A percentile compares a stretch with the other conserved stretches of the same genome.
Evolutionary conservation across 2,888 invertebrate genomes (phyloP).

Genomic region (Eulithis prunata): DNA sequence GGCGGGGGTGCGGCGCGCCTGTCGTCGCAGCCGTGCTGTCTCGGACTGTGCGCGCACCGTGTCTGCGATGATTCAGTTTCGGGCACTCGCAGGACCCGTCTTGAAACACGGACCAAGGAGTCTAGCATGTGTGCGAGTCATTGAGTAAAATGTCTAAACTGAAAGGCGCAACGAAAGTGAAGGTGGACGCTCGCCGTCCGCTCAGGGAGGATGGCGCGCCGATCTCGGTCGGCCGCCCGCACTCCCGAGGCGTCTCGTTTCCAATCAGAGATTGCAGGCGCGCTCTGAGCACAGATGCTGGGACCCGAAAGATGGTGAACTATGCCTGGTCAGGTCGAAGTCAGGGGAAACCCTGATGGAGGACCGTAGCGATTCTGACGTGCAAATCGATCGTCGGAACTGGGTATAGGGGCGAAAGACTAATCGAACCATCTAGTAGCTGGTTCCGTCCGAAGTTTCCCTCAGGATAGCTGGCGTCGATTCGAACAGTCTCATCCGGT

Average conservation of each 20-base stretch:
- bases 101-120: too few species aligned
- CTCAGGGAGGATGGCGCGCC: constrained; percentile 74
- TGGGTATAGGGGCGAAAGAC: constrained; percentile 89
- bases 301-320: constrained; percentile 83
- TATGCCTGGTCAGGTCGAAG: constrained; percentile 89
- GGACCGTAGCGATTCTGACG: constrained; percentile 90
- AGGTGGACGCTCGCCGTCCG: constrained; percentile 39
- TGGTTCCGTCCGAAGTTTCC: constrained; percentile 91
- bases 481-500: constrained; percentile 85
- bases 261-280: constrained; percentile 71
- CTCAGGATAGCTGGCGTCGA: constrained; percentile 87
- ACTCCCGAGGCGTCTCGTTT: constrained; percentile 84
- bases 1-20: too few species aligned
- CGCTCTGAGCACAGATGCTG: constrained; percentile 87
- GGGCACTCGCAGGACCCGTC: too few species aligned
- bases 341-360: constrained; percentile 88
- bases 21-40: too few species aligned
- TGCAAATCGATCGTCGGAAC: constrained; percentile 92
- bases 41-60: too few species aligned
- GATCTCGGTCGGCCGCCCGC: constrained; percentile 70
- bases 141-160: too few species aligned
- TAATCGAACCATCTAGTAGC: constrained; percentile 92
- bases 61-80: too few species aligned
- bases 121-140: too few species aligned
- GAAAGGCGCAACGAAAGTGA: too few species aligned